These are phyloP conservation scores for Pagetopsis macropterus DNA, from an alignment of 2,797 vertebrate species.

Conservation along the genomic window DNA sequence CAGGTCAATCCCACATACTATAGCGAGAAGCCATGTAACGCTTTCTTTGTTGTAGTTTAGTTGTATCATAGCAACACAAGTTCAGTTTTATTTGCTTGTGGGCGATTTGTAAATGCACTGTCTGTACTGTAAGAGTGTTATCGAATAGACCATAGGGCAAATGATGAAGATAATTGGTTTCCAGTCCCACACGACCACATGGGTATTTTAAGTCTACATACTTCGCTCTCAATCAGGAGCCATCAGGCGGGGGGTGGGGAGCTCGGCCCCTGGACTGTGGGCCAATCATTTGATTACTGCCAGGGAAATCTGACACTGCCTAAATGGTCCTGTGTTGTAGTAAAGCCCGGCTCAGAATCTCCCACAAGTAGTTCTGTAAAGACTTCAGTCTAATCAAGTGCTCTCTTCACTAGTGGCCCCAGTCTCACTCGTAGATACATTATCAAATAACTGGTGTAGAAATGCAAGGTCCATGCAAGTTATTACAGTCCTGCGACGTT, in stretches of 20 bases:
- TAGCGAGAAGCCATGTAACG: constrained; percentile 33
- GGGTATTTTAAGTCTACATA: constrained; percentile 63
- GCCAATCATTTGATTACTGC: constrained; percentile 71
- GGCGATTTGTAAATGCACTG: constrained; percentile 66
- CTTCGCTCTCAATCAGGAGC: constrained; percentile 67
- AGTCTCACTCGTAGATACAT: constrained; percentile 10
- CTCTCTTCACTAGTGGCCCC: constrained; percentile 34
- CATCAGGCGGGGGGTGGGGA: constrained; percentile 65
- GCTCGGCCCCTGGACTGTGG: constrained; percentile 55
- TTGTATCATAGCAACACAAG: constrained; percentile 59
- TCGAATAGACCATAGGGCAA: constrained; percentile 73
- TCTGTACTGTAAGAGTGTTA: constrained; percentile 71
- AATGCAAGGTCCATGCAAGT: constrained; percentile 21
- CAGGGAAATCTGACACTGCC: constrained; percentile 72
- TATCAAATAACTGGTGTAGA: constrained; percentile 9
- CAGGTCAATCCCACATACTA: constrained; percentile 55
- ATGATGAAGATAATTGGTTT: constrained; percentile 80
- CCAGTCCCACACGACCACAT: constrained; percentile 54
- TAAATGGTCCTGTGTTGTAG: constrained; percentile 70
- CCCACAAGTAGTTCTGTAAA: constrained; percentile 41
- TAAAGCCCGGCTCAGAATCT: constrained; percentile 67
- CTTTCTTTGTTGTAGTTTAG: constrained; percentile 64
- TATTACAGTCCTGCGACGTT: constrained; percentile 10
- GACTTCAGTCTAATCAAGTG: constrained; percentile 56
- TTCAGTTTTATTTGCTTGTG: constrained; percentile 59